Conservation (phyloP, 2,113 vertebrate genomes). For the Notothenia rossii region DNA sequence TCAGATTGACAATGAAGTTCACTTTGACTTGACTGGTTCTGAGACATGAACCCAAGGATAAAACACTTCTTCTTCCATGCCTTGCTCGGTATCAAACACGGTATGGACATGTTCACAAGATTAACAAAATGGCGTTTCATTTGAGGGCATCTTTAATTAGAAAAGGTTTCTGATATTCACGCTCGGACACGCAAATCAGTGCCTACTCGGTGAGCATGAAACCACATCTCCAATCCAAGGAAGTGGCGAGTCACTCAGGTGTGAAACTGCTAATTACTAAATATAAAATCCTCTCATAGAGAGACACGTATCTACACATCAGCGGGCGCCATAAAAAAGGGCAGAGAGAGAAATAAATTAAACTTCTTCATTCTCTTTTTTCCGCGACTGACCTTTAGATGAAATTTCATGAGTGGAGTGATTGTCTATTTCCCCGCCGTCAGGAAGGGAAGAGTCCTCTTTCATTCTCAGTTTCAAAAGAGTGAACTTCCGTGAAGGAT, state of each 20-base stretch:
- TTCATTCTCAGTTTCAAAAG: constrained; percentile 27
- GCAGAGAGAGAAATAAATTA: neutral
- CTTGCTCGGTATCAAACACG: no score
- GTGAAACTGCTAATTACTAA: constrained; percentile 10
- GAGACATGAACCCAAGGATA: no score
- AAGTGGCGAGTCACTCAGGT: neutral
- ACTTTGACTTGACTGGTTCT: no score
- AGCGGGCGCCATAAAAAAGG: neutral
- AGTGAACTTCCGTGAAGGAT: constrained; percentile 39
- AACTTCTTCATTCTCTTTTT: neutral
- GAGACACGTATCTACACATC: neutral
- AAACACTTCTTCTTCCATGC: no score
- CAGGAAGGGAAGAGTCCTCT: neutral
- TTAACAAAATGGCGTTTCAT: no score
- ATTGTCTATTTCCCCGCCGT: constrained; percentile 14
- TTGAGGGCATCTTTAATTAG: no score
- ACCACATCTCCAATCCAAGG: neutral
- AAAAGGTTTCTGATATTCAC: neutral
- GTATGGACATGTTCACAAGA: no score
- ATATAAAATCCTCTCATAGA: constrained; percentile 1
- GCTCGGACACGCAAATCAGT: neutral
- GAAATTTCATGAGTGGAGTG: neutral
- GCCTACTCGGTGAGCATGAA: neutral
- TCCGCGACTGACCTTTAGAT: constrained; percentile 37
- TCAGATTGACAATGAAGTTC: no score